Evolutionary conservation across 2,888 invertebrate species (phyloP), one percentile per base, ranked within the genome.

Genomic region (Lissonota sp.): DNA sequence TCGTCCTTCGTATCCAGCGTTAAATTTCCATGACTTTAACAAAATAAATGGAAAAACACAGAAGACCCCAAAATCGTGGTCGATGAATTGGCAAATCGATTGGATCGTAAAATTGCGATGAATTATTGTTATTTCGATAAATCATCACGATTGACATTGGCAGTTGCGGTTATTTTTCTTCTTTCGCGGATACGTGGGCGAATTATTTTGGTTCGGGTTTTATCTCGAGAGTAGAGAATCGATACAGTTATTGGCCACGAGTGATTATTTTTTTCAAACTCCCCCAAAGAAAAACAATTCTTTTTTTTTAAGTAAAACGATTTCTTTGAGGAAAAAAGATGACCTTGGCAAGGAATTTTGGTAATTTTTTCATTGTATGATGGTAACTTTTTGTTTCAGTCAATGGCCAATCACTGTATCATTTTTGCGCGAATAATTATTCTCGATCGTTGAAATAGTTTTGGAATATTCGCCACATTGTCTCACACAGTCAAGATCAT

Each of bases 401-500:
- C 46, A 44, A 8, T 16, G 64, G 46, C 7, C 46, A 64, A 64
- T 69, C 46, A 72, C 60, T 66, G 60, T 64, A 69, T 72, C 70
- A 73, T 67, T 75, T 71, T 26, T 26, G 26, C 26, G 26, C 26
- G 26, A 64, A 74, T 71, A 75, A 79, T 66, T n/a, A 79, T 82
- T 78, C 46, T 64, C 73, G 63, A 70, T 67, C 39, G 51, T 74
- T 74, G 10, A 72, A 26, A 64, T 83, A 79, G 73, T 80, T 76
- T 86, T 82, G 79, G 84, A 83, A 83, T 78, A 80, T 76, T 74
- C 78, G 39, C 76, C 72, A 67, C 64, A 16, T 49, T 14, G 39
- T 40, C 12, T 77, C 53, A 26, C 64, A 58, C 49, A 40, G 55
- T 62, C 73, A 71, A 64, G 51, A 46, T 71, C 55, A 42, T 44